Conservation (phyloP, 1,140 invertebrate genomes). For the Papilio polyxenes region DNA sequence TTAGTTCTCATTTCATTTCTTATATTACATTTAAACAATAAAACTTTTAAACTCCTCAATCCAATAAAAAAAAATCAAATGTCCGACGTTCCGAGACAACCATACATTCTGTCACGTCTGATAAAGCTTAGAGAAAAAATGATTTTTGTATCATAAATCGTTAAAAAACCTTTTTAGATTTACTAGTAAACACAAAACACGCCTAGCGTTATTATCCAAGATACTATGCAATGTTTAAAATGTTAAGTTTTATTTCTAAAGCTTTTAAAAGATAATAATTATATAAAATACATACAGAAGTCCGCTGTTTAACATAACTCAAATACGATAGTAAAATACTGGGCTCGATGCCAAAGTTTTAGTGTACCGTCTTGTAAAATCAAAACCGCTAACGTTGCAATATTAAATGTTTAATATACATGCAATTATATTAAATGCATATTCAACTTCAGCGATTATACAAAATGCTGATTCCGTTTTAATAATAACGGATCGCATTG, state of each 20-base stretch:
- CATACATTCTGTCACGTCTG: background rate
- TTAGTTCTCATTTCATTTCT: no score
- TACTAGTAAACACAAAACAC: background rate
- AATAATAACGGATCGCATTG: background rate
- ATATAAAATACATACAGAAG: background rate
- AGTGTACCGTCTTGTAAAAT: conserved; percentile 24
- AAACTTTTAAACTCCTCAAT: no score
- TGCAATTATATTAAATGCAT: conserved; percentile 37
- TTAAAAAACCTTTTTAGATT: background rate
- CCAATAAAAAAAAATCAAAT: no score
- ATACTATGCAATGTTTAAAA: background rate
- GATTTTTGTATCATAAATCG: background rate
- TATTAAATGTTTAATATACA: conserved; percentile 43
- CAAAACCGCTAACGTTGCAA: conserved; percentile 24
- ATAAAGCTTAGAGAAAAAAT: background rate
- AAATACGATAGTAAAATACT: conserved; percentile 45
- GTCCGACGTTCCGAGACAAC: no score
- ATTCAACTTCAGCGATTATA: conserved; percentile 15
- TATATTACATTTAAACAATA: no score
- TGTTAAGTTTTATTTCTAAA: background rate
- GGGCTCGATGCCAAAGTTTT: conserved; percentile 50
- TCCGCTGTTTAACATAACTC: conserved; percentile 46
- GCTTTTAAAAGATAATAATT: conserved; percentile 9
- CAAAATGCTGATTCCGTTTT: background rate
- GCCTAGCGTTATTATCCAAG: background rate